A percentile compares a stretch with the other conserved stretches of the same genome.
These are phyloP conservation scores for Microcebus tavaratra DNA, from an alignment of 2,113 vertebrate genomes.

Conservation along the genomic window DNA sequence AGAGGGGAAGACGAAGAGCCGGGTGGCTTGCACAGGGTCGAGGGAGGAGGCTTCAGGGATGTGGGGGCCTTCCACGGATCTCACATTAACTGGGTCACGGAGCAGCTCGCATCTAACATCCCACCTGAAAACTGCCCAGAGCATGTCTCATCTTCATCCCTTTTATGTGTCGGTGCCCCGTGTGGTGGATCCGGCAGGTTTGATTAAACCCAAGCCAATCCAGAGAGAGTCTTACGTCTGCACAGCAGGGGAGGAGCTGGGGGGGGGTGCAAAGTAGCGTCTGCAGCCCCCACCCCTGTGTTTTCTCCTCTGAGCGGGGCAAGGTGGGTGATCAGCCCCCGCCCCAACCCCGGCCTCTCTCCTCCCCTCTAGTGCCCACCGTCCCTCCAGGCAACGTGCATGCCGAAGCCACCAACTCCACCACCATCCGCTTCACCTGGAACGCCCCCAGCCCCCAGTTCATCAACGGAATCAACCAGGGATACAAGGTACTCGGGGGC, in stretches of 20 bases:
- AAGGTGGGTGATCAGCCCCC: neutral
- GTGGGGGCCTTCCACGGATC: accelerated
- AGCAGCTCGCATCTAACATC: accelerated
- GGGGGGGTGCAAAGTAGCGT: accelerated
- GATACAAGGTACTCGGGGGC: constrained; percentile 93
- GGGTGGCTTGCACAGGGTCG: neutral
- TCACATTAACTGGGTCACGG: neutral
- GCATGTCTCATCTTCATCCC: neutral
- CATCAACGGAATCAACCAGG: constrained; percentile 99
- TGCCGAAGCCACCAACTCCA: constrained; percentile 94
- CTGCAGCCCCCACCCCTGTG: accelerated
- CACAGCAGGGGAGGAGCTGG: accelerated
- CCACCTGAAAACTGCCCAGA: neutral
- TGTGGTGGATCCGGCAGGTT: neutral
- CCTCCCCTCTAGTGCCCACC: constrained; percentile 90
- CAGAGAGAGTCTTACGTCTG: neutral
- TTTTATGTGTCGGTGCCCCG: accelerated
- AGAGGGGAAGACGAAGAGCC: neutral
- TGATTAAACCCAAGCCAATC: neutral
- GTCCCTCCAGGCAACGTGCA: constrained; percentile 95
- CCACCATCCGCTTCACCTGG: constrained; percentile 95
- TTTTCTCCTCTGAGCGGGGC: neutral
- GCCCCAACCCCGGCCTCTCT: neutral
- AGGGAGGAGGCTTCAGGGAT: neutral
- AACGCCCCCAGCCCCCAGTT: constrained; percentile 98